Evolutionary conservation across 2,888 invertebrate genomes (phyloP).

Genomic region (Macaria notata): DNA sequence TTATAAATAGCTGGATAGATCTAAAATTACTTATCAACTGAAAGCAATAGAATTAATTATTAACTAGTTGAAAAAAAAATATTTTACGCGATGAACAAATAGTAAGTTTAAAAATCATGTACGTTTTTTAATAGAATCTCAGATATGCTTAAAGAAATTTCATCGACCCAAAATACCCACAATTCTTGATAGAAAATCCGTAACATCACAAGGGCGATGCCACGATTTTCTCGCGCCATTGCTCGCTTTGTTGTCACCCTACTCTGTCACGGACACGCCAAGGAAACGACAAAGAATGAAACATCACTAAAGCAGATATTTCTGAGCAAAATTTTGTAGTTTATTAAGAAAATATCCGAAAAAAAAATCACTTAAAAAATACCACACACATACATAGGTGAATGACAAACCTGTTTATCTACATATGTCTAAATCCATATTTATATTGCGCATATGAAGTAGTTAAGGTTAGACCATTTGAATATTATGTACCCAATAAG

Average conservation of each 20-base stretch:
- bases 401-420: no score
- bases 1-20: no score
- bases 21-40: no score
- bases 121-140: no score
- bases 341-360: background rate
- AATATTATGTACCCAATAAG: constrained; percentile 26
- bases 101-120: no score
- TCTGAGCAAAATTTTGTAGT: background rate
- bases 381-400: no score
- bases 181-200: constrained; percentile 6
- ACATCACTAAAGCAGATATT: constrained; percentile 34
- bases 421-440: background rate
- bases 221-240: constrained; percentile 77
- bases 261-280: constrained; percentile 64
- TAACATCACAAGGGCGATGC: constrained; percentile 56
- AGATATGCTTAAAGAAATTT: no score
- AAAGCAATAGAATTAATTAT: no score
- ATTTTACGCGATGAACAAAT: no score
- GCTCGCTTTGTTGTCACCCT: constrained; percentile 75
- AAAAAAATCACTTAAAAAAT: background rate
- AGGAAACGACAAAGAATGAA: constrained; percentile 36
- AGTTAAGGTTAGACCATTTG: constrained; percentile 22
- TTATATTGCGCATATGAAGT: constrained; percentile 26
- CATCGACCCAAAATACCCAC: background rate
- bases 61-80: no score